phyloP scores from a whole-genome alignment of 2,888 invertebrate species.

The Hydrotaea diabolus region DNA sequence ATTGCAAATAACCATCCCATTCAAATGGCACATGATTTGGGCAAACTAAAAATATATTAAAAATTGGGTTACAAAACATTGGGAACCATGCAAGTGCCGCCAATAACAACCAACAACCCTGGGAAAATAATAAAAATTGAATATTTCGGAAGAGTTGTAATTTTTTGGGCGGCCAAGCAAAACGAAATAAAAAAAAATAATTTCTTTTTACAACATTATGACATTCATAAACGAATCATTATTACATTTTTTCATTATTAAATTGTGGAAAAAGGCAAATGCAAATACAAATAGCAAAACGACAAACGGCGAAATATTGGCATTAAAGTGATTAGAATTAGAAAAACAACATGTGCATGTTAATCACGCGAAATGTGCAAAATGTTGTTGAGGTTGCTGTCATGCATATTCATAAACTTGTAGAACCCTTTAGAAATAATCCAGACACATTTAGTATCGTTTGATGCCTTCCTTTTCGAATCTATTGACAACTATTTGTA shows the following conservation, averaged over 20 bases:
- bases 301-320: not conserved
- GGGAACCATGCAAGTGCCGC: not conserved
- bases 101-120: not conserved
- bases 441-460: conserved; percentile 21
- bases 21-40: no score
- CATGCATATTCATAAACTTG: conserved; percentile 41
- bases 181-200: not conserved
- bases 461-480: not conserved
- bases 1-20: no score
- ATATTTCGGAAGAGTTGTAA: not conserved
- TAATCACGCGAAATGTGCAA: conserved; percentile 31
- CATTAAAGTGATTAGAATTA: conserved; percentile 36
- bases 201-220: not conserved
- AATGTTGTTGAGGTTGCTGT: not conserved
- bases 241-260: conserved; percentile 44
- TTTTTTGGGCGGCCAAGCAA: not conserved
- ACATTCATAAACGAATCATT: conserved; percentile 20
- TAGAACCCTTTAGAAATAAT: conserved; percentile 39
- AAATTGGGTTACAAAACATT: not conserved
- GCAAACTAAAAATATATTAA: not conserved
- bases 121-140: not conserved
- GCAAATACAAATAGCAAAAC: not conserved
- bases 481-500: conserved; percentile 11
- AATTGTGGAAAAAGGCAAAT: conserved; percentile 37
- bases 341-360: conserved; percentile 41